These are phyloP conservation scores for Heteromyza rotundicornis DNA, from an alignment of 2,888 invertebrate species.

Conservation along the genomic window DNA sequence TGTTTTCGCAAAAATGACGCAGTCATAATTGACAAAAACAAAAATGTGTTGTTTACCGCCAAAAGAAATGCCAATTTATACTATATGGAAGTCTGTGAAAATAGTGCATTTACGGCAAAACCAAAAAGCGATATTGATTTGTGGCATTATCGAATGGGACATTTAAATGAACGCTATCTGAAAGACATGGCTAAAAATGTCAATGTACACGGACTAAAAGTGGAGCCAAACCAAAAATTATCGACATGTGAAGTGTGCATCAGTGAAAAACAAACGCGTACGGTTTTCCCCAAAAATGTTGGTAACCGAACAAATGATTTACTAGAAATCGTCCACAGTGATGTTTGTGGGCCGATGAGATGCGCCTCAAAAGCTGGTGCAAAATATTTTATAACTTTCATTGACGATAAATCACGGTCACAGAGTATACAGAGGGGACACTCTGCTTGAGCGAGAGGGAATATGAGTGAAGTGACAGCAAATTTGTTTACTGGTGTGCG, in stretches of 20 bases:
- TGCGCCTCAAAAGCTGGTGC: conserved; percentile 13
- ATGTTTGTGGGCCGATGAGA: conserved; percentile 29
- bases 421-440: too few relatives aligned
- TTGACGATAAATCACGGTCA: too few relatives aligned
- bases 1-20: conserved; percentile 2
- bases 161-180: not conserved
- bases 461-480: too few relatives aligned
- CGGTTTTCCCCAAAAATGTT: conserved; percentile 18
- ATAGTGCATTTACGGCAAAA: not conserved
- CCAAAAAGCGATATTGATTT: not conserved
- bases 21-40: not conserved
- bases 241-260: conserved; percentile 17
- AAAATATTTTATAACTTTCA: conserved; percentile 28
- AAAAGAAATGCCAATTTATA: not conserved
- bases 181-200: conserved; percentile 17
- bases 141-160: conserved; percentile 3
- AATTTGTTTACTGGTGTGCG: too few relatives aligned
- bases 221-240: not conserved
- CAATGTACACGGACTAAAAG: not conserved
- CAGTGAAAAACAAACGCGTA: conserved; percentile 14
- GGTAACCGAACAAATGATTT: conserved; percentile 11
- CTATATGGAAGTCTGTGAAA: not conserved
- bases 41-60: not conserved
- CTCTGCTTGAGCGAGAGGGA: too few relatives aligned
- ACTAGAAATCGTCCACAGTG: conserved; percentile 25